A percentile compares a stretch with the other conserved stretches of the same genome.
These are phyloP conservation scores for Thecocarcelia acutangulata DNA, from an alignment of 2,888 invertebrate genomes.

Conservation along the genomic window DNA sequence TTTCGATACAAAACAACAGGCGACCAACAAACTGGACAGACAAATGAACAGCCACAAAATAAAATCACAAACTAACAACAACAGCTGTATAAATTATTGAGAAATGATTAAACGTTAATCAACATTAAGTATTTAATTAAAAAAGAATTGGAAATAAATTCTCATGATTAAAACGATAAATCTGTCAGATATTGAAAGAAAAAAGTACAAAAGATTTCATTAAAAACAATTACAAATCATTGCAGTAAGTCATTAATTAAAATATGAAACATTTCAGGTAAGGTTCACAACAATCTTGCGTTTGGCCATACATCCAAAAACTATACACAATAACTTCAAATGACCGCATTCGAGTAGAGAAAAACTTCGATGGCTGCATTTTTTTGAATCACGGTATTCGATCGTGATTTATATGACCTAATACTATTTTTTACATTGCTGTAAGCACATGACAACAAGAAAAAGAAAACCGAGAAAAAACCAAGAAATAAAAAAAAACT, in stretches of 20 bases:
- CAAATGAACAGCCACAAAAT: not conserved
- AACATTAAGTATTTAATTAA: slow-evolving; percentile 61
- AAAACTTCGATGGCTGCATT: too few relatives aligned
- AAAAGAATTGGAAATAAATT: slow-evolving; percentile 63
- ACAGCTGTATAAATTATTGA: slow-evolving; percentile 17
- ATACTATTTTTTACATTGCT: too few relatives aligned
- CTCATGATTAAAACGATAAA: slow-evolving; percentile 67
- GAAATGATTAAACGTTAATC: slow-evolving; percentile 52
- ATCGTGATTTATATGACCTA: too few relatives aligned
- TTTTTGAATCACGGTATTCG: too few relatives aligned
- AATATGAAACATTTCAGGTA: not conserved
- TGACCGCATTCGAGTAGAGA: too few relatives aligned
- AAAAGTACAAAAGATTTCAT: slow-evolving; percentile 45
- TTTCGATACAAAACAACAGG: slow-evolving; percentile 29
- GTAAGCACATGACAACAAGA: too few relatives aligned
- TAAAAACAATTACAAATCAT: slow-evolving; percentile 57
- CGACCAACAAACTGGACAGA: too few relatives aligned
- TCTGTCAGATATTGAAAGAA: slow-evolving; percentile 64
- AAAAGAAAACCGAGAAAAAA: too few relatives aligned
- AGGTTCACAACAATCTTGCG: not conserved
- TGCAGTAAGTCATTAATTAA: slow-evolving; percentile 50
- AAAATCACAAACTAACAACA: slow-evolving; percentile 19
- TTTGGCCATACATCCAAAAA: not conserved
- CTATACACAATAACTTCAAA: not conserved
- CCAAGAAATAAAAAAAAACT: too few relatives aligned